Base-by-base conservation (phyloP, 2,797 vertebrate genomes). In the Acropternis orthonyx region DNA sequence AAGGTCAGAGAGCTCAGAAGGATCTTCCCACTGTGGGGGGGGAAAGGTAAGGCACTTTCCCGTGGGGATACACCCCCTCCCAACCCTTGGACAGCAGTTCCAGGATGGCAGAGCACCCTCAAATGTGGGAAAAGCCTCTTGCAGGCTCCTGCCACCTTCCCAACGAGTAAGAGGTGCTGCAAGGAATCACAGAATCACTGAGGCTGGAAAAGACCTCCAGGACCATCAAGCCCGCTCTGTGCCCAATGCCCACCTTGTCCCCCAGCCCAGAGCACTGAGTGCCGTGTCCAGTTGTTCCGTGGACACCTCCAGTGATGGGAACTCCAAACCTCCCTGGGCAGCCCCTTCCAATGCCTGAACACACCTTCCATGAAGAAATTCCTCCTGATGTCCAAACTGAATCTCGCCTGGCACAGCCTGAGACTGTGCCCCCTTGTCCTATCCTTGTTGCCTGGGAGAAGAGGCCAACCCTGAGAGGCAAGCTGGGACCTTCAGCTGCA, bases 221-320 rank as follows among this genome's bases (percentile, higher is more conserved):
- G 54, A 32, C 1, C 52, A 27, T 1, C 0, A 0, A 66, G 30
- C 59, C 12, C 66, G 54, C 20, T 1, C n/a, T 72, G 67, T 10
- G 52, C 32, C 43, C 3, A 1, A 28, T n/a, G 10, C 13, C 54
- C 15, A 23, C 46, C 16, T 14, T 48, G 46, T 18, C 46, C 7
- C 14, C 15, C 34, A 48, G 30, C 18, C 66, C 52, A 54, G 52
- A 84, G 19, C 52, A 23, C 46, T 32, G 44, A 66, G 58, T 34
- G 80, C 18, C 34, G 59, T 0, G 0, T 12, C 46, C 66, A 66
- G n/a, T 5, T 16, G 4, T n/a, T 41, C 52, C 67, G 2, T 36
- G 46, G 30, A 41, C 52, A 59, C 13, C 34, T 61, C 19, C 52
- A 78, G 13, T 30, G 6, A 43, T 24, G 34, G 27, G 34, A 14